These are phyloP conservation scores for Hyles euphorbiae DNA, from an alignment of 1,140 invertebrate genomes.

Conservation along the genomic window DNA sequence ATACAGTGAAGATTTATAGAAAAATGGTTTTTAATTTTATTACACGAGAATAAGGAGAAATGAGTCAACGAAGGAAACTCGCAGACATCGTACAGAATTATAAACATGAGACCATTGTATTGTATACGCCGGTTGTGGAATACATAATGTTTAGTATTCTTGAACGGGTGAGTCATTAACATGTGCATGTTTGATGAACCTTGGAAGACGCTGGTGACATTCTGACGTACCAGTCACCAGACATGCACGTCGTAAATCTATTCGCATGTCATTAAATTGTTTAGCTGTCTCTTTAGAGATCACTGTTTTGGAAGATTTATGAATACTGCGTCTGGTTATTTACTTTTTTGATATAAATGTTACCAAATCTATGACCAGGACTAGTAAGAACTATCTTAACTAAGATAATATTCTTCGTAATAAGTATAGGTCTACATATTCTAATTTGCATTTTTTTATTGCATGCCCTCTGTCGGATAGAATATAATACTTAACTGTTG, in stretches of 20 bases:
- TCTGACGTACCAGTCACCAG: background rate
- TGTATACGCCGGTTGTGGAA: slow-evolving; percentile 27
- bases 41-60: slow-evolving; percentile 16
- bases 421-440: too few species aligned
- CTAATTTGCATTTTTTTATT: too few species aligned
- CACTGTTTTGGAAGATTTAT: too few species aligned
- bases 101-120: slow-evolving; percentile 39
- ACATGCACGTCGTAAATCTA: slow-evolving; percentile 5
- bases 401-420: too few species aligned
- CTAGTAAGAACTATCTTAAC: too few species aligned
- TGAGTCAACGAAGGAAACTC: slow-evolving; percentile 44
- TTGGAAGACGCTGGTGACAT: slow-evolving; percentile 12
- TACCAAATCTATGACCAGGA: too few species aligned
- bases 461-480: too few species aligned
- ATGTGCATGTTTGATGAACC: slow-evolving; percentile 24
- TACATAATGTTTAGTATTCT: slow-evolving; percentile 30
- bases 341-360: too few species aligned
- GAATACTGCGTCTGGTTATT: too few species aligned
- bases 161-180: slow-evolving; percentile 35
- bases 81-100: slow-evolving; percentile 32
- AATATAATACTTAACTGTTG: too few species aligned
- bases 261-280: too few species aligned
- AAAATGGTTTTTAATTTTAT: slow-evolving; percentile 2
- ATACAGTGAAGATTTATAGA: slow-evolving; percentile 6
- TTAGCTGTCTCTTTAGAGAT: too few species aligned